Percentiles rank a stretch among this genome's conserved stretches.
These are phyloP conservation scores for Troides aeacus DNA, from an alignment of 2,888 invertebrate species.

Conservation along the genomic window DNA sequence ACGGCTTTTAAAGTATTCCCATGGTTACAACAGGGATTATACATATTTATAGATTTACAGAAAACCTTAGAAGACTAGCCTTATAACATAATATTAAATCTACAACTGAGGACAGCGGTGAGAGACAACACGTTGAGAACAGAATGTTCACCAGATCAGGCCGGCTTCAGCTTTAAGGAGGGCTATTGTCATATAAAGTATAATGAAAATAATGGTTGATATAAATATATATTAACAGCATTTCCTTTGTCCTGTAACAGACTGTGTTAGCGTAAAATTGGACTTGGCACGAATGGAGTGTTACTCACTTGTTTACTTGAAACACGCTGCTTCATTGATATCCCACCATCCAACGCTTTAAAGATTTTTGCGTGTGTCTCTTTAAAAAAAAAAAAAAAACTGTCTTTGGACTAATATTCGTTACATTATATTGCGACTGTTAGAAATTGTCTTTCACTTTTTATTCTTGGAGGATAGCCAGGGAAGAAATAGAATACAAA, in stretches of 20 bases:
- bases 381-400: slow-evolving; percentile 4
- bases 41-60: too few species aligned
- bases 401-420: slow-evolving; percentile 6
- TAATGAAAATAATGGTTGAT: not conserved
- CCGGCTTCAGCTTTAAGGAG: not conserved
- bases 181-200: not conserved
- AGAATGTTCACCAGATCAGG: too few species aligned
- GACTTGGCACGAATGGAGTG: slow-evolving; percentile 32
- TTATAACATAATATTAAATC: too few species aligned
- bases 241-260: not conserved
- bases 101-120: too few species aligned
- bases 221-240: not conserved
- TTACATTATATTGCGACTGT: slow-evolving; percentile 10
- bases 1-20: too few species aligned
- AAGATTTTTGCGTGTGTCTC: slow-evolving; percentile 1
- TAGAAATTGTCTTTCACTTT: slow-evolving; percentile 4
- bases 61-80: too few species aligned
- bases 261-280: slow-evolving; percentile 20
- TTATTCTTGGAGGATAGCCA: slow-evolving; percentile 16
- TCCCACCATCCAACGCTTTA: not conserved
- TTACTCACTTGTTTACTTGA: slow-evolving; percentile 36
- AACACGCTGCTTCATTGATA: slow-evolving; percentile 36
- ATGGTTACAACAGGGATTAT: too few species aligned
- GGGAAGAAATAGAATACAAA: slow-evolving; percentile 5
- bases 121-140: too few species aligned